These are phyloP conservation scores for Cromileptes altivelis DNA, from an alignment of 2,113 vertebrate species.

Conservation along the genomic window DNA sequence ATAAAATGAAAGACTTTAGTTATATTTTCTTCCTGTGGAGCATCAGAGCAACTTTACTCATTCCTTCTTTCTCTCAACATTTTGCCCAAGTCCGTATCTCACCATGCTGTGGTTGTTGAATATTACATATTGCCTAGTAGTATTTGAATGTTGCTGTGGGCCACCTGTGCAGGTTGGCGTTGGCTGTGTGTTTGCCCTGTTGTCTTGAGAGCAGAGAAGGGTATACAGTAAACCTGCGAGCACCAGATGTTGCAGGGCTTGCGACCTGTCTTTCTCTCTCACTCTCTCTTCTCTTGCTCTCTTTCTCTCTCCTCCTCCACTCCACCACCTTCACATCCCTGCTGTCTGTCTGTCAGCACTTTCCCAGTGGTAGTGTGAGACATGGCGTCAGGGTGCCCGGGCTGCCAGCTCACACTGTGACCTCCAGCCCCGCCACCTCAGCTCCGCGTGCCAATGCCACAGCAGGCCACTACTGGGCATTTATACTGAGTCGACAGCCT, in stretches of 20 bases:
- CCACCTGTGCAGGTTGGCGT: slow-evolving; percentile 51
- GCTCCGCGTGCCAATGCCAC: slow-evolving; percentile 72
- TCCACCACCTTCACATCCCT: slow-evolving; percentile 64
- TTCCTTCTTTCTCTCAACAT: slow-evolving; percentile 21
- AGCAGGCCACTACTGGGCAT: slow-evolving; percentile 64
- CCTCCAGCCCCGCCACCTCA: slow-evolving; percentile 76
- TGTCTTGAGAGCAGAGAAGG: slow-evolving; percentile 53
- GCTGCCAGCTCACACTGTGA: slow-evolving; percentile 78
- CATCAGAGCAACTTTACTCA: slow-evolving; percentile 11
- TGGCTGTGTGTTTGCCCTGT: slow-evolving; percentile 51
- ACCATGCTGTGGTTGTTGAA: slow-evolving; percentile 41
- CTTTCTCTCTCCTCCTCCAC: slow-evolving; percentile 8
- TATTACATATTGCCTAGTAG: slow-evolving; percentile 57
- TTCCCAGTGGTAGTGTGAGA: slow-evolving; percentile 80
- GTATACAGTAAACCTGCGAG: slow-evolving; percentile 51
- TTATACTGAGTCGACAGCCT: slow-evolving; percentile 51
- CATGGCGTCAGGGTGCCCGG: slow-evolving; percentile 77
- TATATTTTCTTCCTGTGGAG: background rate
- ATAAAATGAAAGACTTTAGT: slow-evolving; percentile 7
- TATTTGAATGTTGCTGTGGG: slow-evolving; percentile 53
- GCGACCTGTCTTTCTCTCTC: slow-evolving; percentile 38
- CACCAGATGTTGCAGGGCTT: slow-evolving; percentile 73
- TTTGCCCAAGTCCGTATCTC: slow-evolving; percentile 17
- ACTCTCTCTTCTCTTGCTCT: slow-evolving; percentile 6
- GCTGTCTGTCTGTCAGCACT: slow-evolving; percentile 77